Percentiles rank a stretch among this genome's conserved stretches.
Conservation (phyloP, 2,888 invertebrate genomes). For the Tillus elongatus region DNA sequence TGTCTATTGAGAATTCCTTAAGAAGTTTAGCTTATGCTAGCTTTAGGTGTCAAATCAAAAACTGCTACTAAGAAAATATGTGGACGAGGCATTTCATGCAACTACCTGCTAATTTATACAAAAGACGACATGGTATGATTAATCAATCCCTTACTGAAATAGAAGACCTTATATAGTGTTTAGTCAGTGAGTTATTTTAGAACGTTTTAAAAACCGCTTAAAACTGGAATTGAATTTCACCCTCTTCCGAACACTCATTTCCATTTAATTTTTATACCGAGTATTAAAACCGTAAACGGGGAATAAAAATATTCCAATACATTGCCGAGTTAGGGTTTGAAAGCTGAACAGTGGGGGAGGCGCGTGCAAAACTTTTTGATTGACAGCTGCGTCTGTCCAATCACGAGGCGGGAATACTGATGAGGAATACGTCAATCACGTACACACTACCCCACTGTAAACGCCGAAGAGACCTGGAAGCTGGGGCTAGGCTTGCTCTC, state of each 20-base stretch:
- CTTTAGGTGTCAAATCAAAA: too few species aligned
- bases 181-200: conserved; percentile 30
- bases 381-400: conserved; percentile 74
- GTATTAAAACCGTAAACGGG: conserved; percentile 38
- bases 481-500: too few species aligned
- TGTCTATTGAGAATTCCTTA: too few species aligned
- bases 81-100: too few species aligned
- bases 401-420: conserved; percentile 66
- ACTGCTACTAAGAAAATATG: too few species aligned
- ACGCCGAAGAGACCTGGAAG: not conserved
- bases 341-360: conserved; percentile 35
- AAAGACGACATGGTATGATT: too few species aligned
- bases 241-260: conserved; percentile 33
- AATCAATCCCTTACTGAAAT: too few species aligned
- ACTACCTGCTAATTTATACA: too few species aligned
- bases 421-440: conserved; percentile 69
- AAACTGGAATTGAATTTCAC: conserved; percentile 41
- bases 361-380: conserved; percentile 54
- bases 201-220: conserved; percentile 43
- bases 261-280: conserved; percentile 41
- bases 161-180: not conserved
- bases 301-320: conserved; percentile 43
- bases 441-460: conserved; percentile 23
- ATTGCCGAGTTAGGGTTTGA: conserved; percentile 26
- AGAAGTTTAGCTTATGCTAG: too few species aligned